phyloP scores from a whole-genome alignment of 2,797 vertebrate species.

The Leuciscus waleckii region DNA sequence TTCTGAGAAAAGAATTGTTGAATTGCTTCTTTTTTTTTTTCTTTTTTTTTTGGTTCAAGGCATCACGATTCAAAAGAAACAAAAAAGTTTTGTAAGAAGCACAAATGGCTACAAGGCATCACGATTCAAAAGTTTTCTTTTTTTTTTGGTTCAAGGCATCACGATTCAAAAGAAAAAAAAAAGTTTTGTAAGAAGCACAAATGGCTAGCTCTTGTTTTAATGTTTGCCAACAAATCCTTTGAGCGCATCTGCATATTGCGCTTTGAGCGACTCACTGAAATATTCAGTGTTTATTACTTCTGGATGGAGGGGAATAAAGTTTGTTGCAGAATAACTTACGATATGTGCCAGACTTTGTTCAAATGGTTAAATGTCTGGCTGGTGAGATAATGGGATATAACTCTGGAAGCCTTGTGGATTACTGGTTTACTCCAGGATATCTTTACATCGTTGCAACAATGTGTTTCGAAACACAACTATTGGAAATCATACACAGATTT shows the following conservation, averaged over 20 bases:
- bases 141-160: background rate
- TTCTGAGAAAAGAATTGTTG: background rate
- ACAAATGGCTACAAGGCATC: background rate
- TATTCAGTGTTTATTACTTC: constrained; percentile 17
- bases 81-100: background rate
- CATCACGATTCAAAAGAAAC: background rate
- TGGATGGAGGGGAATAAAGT: background rate
- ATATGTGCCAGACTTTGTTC: background rate
- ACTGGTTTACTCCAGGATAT: background rate
- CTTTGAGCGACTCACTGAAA: background rate
- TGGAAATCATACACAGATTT: background rate
- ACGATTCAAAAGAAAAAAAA: background rate
- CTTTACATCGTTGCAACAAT: background rate
- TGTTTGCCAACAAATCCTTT: constrained; percentile 12
- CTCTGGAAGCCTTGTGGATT: background rate
- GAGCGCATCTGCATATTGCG: constrained; percentile 2
- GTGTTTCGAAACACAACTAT: background rate
- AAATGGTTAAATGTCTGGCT: constrained; percentile 17
- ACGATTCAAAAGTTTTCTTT: background rate
- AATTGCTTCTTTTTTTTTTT: background rate
- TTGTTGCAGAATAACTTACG: background rate
- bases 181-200: background rate
- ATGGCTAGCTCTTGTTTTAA: background rate
- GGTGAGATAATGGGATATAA: constrained; percentile 1
- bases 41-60: background rate